Percentiles rank a stretch among this genome's conserved stretches.
These are phyloP conservation scores for Spodoptera litura DNA, from an alignment of 1,140 invertebrate genomes.

Conservation along the genomic window DNA sequence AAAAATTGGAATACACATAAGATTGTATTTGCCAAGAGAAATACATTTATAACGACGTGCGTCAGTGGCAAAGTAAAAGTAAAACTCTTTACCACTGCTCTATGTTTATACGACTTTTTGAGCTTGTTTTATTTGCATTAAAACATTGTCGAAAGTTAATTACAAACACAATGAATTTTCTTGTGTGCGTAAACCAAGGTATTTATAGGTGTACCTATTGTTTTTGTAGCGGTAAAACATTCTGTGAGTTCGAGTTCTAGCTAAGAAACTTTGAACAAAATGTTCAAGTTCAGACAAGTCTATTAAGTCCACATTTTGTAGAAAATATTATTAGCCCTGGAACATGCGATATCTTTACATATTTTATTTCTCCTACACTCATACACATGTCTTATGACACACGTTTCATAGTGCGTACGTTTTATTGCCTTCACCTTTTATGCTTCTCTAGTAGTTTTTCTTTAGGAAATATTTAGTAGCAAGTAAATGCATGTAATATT, in stretches of 20 bases:
- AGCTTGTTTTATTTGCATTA: slow-evolving; percentile 44
- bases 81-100: slow-evolving; percentile 51
- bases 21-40: slow-evolving; percentile 54
- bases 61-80: slow-evolving; percentile 49
- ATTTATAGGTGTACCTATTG: too few species aligned
- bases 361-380: neutral
- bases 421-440: slow-evolving; percentile 32
- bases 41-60: slow-evolving; percentile 47
- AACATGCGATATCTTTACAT: neutral
- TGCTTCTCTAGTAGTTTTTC: neutral
- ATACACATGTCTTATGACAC: neutral
- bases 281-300: too few species aligned
- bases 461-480: slow-evolving; percentile 28
- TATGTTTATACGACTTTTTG: slow-evolving; percentile 51
- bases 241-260: too few species aligned
- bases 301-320: too few species aligned
- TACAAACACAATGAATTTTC: slow-evolving; percentile 16
- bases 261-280: too few species aligned
- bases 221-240: too few species aligned
- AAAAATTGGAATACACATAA: slow-evolving; percentile 37
- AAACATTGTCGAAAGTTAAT: slow-evolving; percentile 23
- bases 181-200: neutral
- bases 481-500: slow-evolving; percentile 22
- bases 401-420: neutral
- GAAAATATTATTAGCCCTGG: neutral